Evolutionary conservation across 2,797 vertebrate genomes (phyloP).

Genomic region (Tapirus indicus): DNA sequence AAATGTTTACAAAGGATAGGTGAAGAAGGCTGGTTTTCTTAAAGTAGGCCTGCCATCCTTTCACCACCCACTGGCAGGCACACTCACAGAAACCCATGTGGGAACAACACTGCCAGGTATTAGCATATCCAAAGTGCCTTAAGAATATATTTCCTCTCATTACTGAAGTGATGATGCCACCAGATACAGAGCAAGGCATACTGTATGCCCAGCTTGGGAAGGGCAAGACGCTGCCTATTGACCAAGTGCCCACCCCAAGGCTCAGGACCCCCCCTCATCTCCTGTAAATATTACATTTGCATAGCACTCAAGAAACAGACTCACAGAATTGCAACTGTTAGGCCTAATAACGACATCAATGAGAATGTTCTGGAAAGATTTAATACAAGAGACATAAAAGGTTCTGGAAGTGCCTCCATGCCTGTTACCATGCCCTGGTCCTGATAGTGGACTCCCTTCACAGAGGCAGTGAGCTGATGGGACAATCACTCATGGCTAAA

Average conservation of each 20-base stretch:
- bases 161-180: background rate
- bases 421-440: background rate
- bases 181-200: background rate
- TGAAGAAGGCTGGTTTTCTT: background rate
- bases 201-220: background rate
- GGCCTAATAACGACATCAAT: constrained; percentile 29
- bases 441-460: background rate
- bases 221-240: constrained; percentile 62
- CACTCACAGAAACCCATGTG: background rate
- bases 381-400: background rate
- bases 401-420: constrained; percentile 53
- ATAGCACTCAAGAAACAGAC: constrained; percentile 74
- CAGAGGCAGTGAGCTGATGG: constrained; percentile 42
- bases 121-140: background rate
- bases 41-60: background rate
- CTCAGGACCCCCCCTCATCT: background rate
- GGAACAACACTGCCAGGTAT: background rate
- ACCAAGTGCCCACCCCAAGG: background rate
- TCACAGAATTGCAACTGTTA: constrained; percentile 56
- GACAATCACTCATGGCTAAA: constrained; percentile 16
- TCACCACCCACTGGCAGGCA: background rate
- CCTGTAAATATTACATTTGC: constrained; percentile 76
- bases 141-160: background rate
- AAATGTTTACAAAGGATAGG: background rate
- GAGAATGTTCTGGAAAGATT: constrained; percentile 44